Evolutionary conservation across 2,113 vertebrate genomes (phyloP), one percentile per base, ranked within the genome.

Genomic region (Saccopteryx bilineata): DNA sequence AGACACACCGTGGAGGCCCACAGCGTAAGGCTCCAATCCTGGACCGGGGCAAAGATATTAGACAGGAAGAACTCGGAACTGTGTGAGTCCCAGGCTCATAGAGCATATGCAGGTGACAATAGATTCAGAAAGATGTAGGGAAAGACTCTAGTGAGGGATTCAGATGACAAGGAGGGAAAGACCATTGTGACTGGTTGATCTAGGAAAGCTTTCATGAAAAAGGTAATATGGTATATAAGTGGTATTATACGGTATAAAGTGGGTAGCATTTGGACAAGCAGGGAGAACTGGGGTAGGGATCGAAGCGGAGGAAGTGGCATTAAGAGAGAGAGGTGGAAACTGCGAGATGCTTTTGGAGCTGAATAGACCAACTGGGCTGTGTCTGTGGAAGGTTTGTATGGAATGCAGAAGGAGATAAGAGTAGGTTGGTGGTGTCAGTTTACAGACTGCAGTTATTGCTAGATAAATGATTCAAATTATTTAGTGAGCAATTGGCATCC

Each of bases 401-500:
- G 80, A 96, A 80, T 72, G 66, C 48, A 60, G 26, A 65, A 28
- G 46, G 61, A 88, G 54, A 63, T 2, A 48, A 50, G 14, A 93
- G 13, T 24, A 84, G 65, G 28, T 26, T 72, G 80, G 79, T 63
- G 63, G 13, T 60, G 66, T 50, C 56, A 18, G 24, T 92, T 84
- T 91, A 31, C 31, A 63, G 28, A 74, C 39, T 52, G 1, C 8
- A 33, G 5, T 56, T 76, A 78, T 80, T 56, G 87, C 39, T 52
- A 84, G 54, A 46, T 24, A 61, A 66, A 39, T 58, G 9, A 74
- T 86, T 89, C 15, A 23, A 21, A 66, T 72, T 86, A 72, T 91
- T 96, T 93, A 75, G 50, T 94, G 79, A 89, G 33, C 48, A 63
- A 31, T 87, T 60, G 31, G 1, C 12, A 78, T 93, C 65, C 46